Evolutionary conservation across 1,140 invertebrate genomes (phyloP), one percentile per base, ranked within the genome.

Genomic region (Dendrolimus punctatus): DNA sequence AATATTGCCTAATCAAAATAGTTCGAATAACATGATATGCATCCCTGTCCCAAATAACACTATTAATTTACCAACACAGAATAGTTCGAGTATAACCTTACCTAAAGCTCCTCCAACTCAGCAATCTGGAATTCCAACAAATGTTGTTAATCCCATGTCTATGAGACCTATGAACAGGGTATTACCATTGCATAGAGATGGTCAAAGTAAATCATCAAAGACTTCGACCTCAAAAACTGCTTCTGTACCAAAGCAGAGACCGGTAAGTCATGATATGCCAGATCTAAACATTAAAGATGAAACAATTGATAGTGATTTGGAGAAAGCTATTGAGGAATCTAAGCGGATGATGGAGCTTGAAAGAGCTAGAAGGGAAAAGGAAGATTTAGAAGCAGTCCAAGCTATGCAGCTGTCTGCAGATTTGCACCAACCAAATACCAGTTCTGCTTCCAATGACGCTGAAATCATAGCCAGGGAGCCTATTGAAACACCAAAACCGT

Each of bases 111-210:
- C 89, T 4, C 89, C 90, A 4, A 89, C 90, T 51, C 87, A 89
- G 39, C 88, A 90, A 69, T 88, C 88, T 55, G 89, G 88, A 9
- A 88, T 92, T 66, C 91, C 91, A 49, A 92, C 91, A 38, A 92
- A 92, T 76, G 90, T 92, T 57, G 90, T 92, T 4, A 91, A 91
- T 73, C 91, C 91, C 3, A 89, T 91, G 85, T 88, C 83, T 51
- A 83, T 86, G 68, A 80, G 92, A 53, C 93, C 93, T 9, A 94
- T 93, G 87, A 94, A 93, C 71, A 88, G 93, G 52, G 93, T 94
- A 8, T 64, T 94, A 39, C 93, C 93, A 0, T 92, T 94, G 88
- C 92, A 92, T 61, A 72, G 80, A 71, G 85, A 87, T 65, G 66
- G 84, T 51, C 75, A 83, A 70, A 88, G 66, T 65, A 88, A 76